Conservation (phyloP, 53 echinoderm and acorn worm species). For the Astropecten irregularis region DNA sequence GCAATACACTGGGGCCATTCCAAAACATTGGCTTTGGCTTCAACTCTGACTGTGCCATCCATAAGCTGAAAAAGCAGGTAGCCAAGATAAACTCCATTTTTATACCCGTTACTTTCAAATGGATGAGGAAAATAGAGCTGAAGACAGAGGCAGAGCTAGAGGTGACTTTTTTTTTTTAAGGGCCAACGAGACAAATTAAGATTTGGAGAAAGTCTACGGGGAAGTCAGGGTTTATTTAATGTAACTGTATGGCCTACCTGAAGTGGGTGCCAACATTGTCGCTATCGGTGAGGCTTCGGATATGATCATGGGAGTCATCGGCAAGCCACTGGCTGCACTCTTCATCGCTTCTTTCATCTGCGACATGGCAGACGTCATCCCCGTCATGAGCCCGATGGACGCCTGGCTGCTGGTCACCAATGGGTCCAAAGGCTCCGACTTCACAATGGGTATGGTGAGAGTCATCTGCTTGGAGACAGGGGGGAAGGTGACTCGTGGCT, state of each 20-base stretch:
- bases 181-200: no score
- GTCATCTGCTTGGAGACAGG: neutral
- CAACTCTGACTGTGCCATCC: no score
- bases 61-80: no score
- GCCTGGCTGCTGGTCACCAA: neutral
- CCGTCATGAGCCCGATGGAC: neutral
- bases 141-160: no score
- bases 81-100: no score
- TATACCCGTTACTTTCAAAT: no score
- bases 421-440: constrained; percentile 4
- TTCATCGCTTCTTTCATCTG: constrained; percentile 45
- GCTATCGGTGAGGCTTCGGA: neutral
- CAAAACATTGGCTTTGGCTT: no score
- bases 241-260: constrained; percentile 14
- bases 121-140: no score
- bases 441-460: constrained; percentile 27
- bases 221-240: no score
- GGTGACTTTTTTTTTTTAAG: no score
- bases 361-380: constrained; percentile 25
- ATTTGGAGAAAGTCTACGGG: no score
- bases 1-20: no score
- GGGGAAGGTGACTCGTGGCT: constrained; percentile 30
- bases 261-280: neutral
- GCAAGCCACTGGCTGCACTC: constrained; percentile 4
- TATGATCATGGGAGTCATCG: constrained; percentile 36